Conservation (phyloP, 2,888 invertebrate species). For the Cacoxenus indagator region DNA sequence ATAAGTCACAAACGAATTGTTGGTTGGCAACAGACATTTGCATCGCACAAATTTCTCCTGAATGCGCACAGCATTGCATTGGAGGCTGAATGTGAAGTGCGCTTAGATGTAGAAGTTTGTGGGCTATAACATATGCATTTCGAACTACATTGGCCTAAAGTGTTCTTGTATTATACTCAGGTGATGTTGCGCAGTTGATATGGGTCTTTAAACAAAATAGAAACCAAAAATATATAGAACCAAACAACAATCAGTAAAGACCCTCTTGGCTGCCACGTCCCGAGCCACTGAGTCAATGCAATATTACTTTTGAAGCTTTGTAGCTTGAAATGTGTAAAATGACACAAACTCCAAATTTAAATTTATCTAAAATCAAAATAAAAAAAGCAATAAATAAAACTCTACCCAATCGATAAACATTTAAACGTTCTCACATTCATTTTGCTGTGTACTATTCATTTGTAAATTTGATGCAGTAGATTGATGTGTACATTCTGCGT, state of each 20-base stretch:
- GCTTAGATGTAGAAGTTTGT: conserved; percentile 2
- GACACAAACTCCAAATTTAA: neutral
- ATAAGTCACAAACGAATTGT: neutral
- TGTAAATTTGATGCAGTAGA: neutral
- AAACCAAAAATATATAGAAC: neutral
- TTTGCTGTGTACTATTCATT: neutral
- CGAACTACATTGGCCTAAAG: conserved; percentile 45
- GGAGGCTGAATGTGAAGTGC: conserved; percentile 56
- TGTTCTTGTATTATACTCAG: conserved; percentile 57
- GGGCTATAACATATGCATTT: conserved; percentile 5
- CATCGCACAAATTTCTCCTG: conserved; percentile 9
- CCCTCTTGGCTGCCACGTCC: conserved; percentile 58
- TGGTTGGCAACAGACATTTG: conserved; percentile 10
- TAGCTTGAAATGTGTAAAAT: conserved; percentile 33
- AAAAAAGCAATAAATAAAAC: neutral
- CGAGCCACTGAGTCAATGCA: conserved; percentile 65
- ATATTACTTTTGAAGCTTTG: conserved; percentile 53
- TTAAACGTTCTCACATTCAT: conserved; percentile 3
- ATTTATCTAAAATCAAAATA: conserved; percentile 8
- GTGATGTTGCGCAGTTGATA: conserved; percentile 58
- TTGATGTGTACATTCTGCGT: neutral
- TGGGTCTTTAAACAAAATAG: conserved; percentile 35
- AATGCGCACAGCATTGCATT: conserved; percentile 40
- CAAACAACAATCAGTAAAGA: conserved; percentile 36
- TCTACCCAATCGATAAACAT: conserved; percentile 2